A percentile compares a stretch with the other conserved stretches of the same genome.
These are phyloP conservation scores for Cerastis leucographa DNA, from an alignment of 2,888 invertebrate genomes.

Conservation along the genomic window DNA sequence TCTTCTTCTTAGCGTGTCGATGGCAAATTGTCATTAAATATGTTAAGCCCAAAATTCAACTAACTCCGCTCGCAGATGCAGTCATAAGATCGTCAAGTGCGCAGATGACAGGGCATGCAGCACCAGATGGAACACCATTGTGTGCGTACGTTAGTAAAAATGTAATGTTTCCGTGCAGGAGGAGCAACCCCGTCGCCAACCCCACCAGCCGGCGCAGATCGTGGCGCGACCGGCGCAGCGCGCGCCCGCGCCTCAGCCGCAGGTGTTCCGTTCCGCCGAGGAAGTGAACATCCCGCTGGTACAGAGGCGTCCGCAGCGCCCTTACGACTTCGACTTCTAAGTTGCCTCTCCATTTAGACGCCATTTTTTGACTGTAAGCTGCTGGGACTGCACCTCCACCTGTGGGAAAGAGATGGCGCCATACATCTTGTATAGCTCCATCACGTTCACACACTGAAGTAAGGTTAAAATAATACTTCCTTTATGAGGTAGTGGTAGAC, in stretches of 20 bases:
- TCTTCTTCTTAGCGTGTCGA: no score
- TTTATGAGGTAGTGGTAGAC: neutral
- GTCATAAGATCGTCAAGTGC: no score
- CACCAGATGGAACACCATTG: no score
- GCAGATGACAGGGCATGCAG: no score
- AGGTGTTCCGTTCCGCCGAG: conserved; percentile 96
- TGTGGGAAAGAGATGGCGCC: neutral
- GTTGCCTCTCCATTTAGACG: conserved; percentile 48
- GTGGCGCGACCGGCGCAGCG: conserved; percentile 72
- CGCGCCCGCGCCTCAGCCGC: conserved; percentile 79
- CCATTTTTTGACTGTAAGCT: conserved; percentile 53
- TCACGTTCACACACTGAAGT: neutral
- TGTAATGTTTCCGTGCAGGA: conserved; percentile 69
- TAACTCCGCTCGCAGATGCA: no score
- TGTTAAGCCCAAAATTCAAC: no score
- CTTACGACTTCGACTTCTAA: conserved; percentile 87
- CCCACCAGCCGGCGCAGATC: conserved; percentile 61
- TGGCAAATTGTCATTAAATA: no score
- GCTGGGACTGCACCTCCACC: conserved; percentile 1
- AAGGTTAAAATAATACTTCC: neutral
- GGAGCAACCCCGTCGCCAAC: conserved; percentile 76
- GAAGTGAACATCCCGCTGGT: conserved; percentile 96
- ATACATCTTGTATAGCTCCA: neutral
- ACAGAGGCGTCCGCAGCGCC: conserved; percentile 93
- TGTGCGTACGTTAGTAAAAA: conserved; percentile 24